phyloP scores from a whole-genome alignment of 1,140 invertebrate species.

The Eumeta japonica region DNA sequence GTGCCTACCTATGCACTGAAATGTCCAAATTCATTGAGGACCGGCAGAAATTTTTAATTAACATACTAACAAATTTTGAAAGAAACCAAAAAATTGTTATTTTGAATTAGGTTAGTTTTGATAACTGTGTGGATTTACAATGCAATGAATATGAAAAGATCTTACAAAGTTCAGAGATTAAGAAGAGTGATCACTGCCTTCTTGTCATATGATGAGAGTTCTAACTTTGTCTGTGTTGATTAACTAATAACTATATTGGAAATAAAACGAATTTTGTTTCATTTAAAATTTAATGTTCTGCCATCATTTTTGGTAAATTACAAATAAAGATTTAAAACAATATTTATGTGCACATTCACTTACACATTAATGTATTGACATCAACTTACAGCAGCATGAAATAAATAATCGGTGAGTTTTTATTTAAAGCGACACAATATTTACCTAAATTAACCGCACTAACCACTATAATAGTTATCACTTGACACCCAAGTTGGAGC shows the following conservation, averaged over 20 bases:
- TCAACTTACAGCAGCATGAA: constrained; percentile 48
- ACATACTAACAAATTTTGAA: no score
- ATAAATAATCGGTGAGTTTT: constrained; percentile 6
- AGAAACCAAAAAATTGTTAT: no score
- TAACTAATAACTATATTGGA: no score
- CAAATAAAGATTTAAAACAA: constrained; percentile 46
- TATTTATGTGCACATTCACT: constrained; percentile 39
- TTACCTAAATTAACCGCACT: constrained; percentile 49
- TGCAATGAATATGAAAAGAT: not conserved
- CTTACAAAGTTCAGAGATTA: not conserved
- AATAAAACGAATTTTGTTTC: no score
- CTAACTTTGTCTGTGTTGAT: no score
- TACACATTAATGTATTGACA: constrained; percentile 37
- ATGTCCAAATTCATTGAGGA: not conserved
- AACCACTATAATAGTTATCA: constrained; percentile 48
- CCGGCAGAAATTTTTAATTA: no score
- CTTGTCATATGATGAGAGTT: no score
- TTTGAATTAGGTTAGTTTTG: no score
- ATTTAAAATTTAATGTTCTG: no score
- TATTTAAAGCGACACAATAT: constrained; percentile 44
- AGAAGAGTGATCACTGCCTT: no score
- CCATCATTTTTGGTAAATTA: constrained; percentile 53
- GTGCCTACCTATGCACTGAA: not conserved
- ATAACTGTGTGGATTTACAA: not conserved
- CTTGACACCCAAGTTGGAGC: constrained; percentile 46